Percentiles rank a stretch among this genome's conserved stretches.
These are phyloP conservation scores for Blastobasis lacticolella DNA, from an alignment of 2,888 invertebrate species.

Conservation along the genomic window DNA sequence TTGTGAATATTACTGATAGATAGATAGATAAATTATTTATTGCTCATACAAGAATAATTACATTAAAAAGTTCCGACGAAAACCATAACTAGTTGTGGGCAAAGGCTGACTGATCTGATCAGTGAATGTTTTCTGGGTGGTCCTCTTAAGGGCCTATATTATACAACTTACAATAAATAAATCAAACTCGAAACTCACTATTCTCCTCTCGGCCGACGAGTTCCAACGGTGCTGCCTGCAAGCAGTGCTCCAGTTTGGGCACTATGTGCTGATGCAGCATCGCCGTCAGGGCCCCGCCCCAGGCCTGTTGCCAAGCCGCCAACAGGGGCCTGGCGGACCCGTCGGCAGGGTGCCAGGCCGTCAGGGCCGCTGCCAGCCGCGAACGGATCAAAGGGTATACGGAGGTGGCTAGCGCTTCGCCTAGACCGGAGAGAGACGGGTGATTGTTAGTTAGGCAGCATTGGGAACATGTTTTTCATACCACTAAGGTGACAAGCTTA, in stretches of 20 bases:
- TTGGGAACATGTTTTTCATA: too few species aligned
- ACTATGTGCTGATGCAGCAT: constrained; percentile 89
- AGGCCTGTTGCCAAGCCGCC: constrained; percentile 87
- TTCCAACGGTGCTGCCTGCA: constrained; percentile 66
- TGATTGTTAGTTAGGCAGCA: too few species aligned
- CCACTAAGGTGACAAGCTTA: too few species aligned
- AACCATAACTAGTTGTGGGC: too few species aligned
- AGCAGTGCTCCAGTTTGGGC: constrained; percentile 86
- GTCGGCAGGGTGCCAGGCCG: constrained; percentile 97
- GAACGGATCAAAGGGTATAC: constrained; percentile 94
- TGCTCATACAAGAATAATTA: too few species aligned
- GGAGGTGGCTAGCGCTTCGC: constrained; percentile 63
- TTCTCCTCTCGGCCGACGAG: constrained; percentile 45
- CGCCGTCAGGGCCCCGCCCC: constrained; percentile 72
- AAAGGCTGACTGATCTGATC: too few species aligned
- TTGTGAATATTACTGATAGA: too few species aligned
- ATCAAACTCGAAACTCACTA: constrained; percentile 26
- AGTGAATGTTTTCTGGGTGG: too few species aligned
- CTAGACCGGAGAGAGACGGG: constrained; percentile 20
- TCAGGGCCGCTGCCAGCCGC: constrained; percentile 90
- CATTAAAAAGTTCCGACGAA: too few species aligned
- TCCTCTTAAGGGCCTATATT: too few species aligned
- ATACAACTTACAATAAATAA: neutral
- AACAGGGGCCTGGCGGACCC: constrained; percentile 93
- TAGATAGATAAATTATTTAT: too few species aligned